Percentiles rank a stretch among this genome's conserved stretches.
phyloP scores from a whole-genome alignment of 2,888 invertebrate genomes.

The Drosophila infuscata region DNA sequence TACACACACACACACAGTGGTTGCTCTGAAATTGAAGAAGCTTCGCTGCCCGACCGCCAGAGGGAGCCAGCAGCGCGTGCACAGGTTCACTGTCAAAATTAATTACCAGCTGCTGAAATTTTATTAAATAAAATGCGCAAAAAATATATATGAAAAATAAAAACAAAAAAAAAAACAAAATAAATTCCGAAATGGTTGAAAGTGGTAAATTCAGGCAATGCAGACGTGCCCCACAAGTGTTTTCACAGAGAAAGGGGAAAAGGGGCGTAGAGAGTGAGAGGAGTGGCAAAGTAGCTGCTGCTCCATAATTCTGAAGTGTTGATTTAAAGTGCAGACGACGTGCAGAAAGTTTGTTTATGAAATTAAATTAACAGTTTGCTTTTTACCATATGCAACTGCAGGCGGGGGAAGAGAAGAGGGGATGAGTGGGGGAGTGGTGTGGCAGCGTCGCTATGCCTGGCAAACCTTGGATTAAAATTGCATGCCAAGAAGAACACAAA shows the following conservation, averaged over 20 bases:
- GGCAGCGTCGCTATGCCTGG: too few species aligned
- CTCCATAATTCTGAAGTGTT: conserved; percentile 70
- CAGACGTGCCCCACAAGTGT: conserved; percentile 59
- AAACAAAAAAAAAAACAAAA: conserved; percentile 14
- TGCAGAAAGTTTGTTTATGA: conserved; percentile 59
- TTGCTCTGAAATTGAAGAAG: conserved; percentile 61
- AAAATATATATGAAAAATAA: conserved; percentile 35
- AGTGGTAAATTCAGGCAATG: conserved; percentile 29
- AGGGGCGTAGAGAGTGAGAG: background rate
- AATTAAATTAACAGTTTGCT: conserved; percentile 61
- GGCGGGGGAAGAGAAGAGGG: background rate
- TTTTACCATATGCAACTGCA: conserved; percentile 13
- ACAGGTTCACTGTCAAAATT: conserved; percentile 81
- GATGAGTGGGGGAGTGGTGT: background rate
- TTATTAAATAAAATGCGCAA: conserved; percentile 75
- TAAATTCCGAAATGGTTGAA: conserved; percentile 31
- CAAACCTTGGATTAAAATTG: conserved; percentile 31
- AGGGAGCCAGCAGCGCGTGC: conserved; percentile 57
- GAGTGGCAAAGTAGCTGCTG: conserved; percentile 16
- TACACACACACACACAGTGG: conserved; percentile 16
- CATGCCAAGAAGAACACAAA: conserved; percentile 18
- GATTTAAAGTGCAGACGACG: conserved; percentile 65
- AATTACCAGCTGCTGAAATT: conserved; percentile 74
- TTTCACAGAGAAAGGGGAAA: conserved; percentile 5
- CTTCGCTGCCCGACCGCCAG: conserved; percentile 28